Evolutionary conservation across 2,797 vertebrate genomes (phyloP), one percentile per base, ranked within the genome.

Genomic region (Poeciliopsis gracilis): DNA sequence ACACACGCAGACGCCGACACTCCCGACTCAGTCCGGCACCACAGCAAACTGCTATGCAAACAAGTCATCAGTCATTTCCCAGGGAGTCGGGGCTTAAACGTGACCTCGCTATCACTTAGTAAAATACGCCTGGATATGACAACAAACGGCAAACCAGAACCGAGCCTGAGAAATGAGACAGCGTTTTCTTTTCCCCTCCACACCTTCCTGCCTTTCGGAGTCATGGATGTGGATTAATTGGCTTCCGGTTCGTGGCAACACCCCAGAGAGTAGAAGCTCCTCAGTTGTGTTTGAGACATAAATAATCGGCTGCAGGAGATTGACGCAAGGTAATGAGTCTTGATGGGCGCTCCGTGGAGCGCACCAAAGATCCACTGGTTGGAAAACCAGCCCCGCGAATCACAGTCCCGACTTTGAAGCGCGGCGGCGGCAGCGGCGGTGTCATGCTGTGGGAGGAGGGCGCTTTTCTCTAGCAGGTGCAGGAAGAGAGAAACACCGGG

Each of bases 151-250:
- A 61, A 38, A 2, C 41, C 28, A 47, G 16, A 16, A 63, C 7
- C 1, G 45, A 46, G 12, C 4, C 6, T 6, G 11, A 75, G 45
- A 15, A 46, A 41, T 43, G 59, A 73, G 75, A 4, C 74, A 20
- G 67, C 1, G 1, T 5, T n/a, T 7, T 12, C 5, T 43, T 43
- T 13, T 5, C 18, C 10, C n/a, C 23, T 0, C 9, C 3, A 61
- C 53, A 16, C 28, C 0, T 38, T 47, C 36, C 43, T 9, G 59
- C 30, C 20, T 7, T 10, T 69, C 30, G 55, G 8, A 66, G 47
- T 55, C 47, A 36, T 11, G 79, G 78, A 85, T 53, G 66, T 75
- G 36, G 74, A 82, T 77, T 38, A 9, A 82, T 84, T 36, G 78
- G 49, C 49, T 1, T 30, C 47, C 61, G 53, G 78, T 72, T 45